Evolutionary conservation across 1,140 invertebrate species (phyloP).

Genomic region (Hetaerina americana): DNA sequence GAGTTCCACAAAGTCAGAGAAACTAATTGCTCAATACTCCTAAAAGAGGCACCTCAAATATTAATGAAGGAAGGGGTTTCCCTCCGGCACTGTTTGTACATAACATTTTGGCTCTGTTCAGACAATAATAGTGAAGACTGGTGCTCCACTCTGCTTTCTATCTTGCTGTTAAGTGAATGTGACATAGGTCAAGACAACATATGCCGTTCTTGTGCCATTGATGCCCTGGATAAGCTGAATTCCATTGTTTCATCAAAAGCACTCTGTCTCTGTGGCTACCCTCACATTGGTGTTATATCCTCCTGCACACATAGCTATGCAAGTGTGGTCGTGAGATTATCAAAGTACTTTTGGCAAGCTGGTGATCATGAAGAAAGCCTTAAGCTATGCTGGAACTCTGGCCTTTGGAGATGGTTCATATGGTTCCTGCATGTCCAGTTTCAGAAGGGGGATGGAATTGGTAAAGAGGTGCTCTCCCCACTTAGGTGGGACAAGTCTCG

Average conservation of each 20-base stretch:
- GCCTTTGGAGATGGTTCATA: background rate
- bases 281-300: background rate
- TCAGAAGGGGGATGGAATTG: too few relatives aligned
- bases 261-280: background rate
- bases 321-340: background rate
- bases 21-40: background rate
- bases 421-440: background rate
- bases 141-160: background rate
- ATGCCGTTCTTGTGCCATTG: background rate
- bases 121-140: background rate
- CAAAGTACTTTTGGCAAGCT: background rate
- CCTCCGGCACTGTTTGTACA: background rate
- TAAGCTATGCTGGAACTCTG: background rate
- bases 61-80: background rate
- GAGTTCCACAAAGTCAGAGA: too few relatives aligned
- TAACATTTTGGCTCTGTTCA: background rate
- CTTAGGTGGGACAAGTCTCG: background rate
- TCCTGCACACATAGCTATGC: background rate
- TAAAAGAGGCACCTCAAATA: background rate
- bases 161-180: background rate
- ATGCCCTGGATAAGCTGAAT: background rate
- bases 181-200: background rate
- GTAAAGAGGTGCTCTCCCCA: too few relatives aligned
- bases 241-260: background rate
- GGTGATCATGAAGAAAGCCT: background rate